Percentiles rank a stretch among this genome's conserved stretches.
phyloP scores from a whole-genome alignment of 1,140 invertebrate species.

The Magallana ariakensis region DNA sequence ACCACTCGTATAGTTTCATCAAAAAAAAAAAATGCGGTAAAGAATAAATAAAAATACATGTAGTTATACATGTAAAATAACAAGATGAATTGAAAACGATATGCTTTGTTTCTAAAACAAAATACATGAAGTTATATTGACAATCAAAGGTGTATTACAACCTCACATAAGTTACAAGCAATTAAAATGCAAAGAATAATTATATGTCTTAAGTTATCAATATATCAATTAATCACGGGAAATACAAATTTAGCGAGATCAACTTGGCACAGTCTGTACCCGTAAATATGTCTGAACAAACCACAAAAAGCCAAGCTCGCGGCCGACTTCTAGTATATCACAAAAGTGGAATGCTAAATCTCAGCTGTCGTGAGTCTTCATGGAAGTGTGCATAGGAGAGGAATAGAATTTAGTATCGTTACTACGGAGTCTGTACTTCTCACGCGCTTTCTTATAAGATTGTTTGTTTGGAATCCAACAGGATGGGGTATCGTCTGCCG shows the following conservation, averaged over 20 bases:
- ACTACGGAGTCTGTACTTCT: slow-evolving; percentile 29
- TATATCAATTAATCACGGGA: neutral
- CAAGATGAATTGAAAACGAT: no score
- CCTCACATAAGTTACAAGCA: no score
- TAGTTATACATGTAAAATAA: no score
- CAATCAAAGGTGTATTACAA: no score
- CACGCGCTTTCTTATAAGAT: neutral
- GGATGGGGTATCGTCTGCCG: neutral
- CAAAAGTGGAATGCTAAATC: slow-evolving; percentile 7
- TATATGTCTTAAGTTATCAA: no score
- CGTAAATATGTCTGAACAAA: neutral
- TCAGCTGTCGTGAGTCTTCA: slow-evolving; percentile 14
- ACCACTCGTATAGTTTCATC: no score
- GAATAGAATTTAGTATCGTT: slow-evolving; percentile 1
- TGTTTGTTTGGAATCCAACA: neutral
- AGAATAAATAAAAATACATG: no score
- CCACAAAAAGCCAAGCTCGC: neutral
- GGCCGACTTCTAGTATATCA: neutral
- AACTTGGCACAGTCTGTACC: slow-evolving; percentile 10
- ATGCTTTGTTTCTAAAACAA: no score
- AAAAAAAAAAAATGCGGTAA: no score
- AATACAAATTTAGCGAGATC: slow-evolving; percentile 21
- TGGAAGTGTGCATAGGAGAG: slow-evolving; percentile 22
- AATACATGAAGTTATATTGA: no score
- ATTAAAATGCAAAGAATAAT: no score